Percentiles rank a stretch among this genome's conserved stretches.
These are phyloP conservation scores for Agrochola litura DNA, from an alignment of 2,888 invertebrate species.

Conservation along the genomic window DNA sequence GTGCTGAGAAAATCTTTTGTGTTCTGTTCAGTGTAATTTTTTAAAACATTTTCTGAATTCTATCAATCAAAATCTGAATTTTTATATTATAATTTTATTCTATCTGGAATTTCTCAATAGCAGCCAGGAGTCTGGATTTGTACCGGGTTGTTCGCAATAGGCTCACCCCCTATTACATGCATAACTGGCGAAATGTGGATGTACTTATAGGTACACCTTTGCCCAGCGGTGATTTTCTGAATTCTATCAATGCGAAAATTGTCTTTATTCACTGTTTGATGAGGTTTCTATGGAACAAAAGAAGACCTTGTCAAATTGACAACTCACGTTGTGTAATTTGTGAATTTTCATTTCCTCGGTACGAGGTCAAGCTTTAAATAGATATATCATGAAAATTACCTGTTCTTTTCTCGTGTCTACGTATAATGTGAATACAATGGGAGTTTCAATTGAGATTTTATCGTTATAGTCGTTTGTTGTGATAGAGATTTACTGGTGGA, in stretches of 20 bases:
- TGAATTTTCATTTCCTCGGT: conserved; percentile 67
- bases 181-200: too few relatives aligned
- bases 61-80: conserved; percentile 10
- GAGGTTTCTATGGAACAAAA: conserved; percentile 67
- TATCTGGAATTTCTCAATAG: too few relatives aligned
- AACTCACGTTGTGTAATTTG: conserved; percentile 66
- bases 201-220: too few relatives aligned
- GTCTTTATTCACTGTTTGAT: conserved; percentile 54
- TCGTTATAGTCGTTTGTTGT: conserved; percentile 21
- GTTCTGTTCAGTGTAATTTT: conserved; percentile 29
- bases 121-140: too few relatives aligned
- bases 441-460: conserved; percentile 52
- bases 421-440: conserved; percentile 47
- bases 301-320: conserved; percentile 71
- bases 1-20: conserved; percentile 67
- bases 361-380: conserved; percentile 61
- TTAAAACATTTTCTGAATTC: conserved; percentile 30
- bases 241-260: conserved; percentile 57
- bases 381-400: conserved; percentile 59
- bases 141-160: too few relatives aligned
- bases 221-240: too few relatives aligned
- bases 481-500: conserved; percentile 22
- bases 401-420: conserved; percentile 51
- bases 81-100: too few relatives aligned
- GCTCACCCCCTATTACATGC: too few relatives aligned